Conservation (phyloP, 2,888 invertebrate genomes). For the Athrips mouffetella region DNA sequence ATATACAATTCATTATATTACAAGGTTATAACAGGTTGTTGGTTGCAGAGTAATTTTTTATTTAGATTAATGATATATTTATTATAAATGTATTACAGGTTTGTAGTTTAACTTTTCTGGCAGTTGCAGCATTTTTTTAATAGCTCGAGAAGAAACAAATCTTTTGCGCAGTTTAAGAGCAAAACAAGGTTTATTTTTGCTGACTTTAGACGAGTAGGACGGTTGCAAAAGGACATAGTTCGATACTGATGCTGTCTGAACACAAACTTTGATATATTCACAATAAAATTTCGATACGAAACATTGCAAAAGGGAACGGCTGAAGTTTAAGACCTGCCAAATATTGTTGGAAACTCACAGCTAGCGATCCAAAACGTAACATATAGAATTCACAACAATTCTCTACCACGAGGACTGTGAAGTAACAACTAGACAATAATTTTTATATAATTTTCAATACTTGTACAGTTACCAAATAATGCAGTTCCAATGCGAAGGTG, state of each 20-base stretch:
- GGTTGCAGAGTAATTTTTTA: no score
- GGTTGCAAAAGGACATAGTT: constrained; percentile 38
- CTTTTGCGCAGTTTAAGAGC: background rate
- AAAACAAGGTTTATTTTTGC: background rate
- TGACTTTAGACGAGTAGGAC: constrained; percentile 46
- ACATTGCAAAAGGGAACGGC: constrained; percentile 2
- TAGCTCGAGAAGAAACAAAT: no score
- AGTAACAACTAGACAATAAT: constrained; percentile 56
- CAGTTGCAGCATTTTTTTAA: constrained; percentile 20
- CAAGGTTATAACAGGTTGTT: background rate
- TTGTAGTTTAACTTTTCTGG: constrained; percentile 32
- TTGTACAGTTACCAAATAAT: constrained; percentile 50
- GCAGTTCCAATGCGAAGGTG: constrained; percentile 37
- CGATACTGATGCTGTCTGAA: constrained; percentile 12
- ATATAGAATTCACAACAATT: constrained; percentile 51
- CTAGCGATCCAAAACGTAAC: constrained; percentile 62
- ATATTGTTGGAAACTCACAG: constrained; percentile 30
- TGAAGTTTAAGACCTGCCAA: constrained; percentile 3
- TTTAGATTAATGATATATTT: background rate
- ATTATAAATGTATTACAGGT: background rate
- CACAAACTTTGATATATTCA: background rate
- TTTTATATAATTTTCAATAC: constrained; percentile 45
- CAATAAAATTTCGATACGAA: constrained; percentile 1
- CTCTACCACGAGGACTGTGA: constrained; percentile 50
- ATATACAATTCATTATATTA: background rate